phyloP scores from a whole-genome alignment of 2,797 vertebrate species.

The Notolabrus celidotus region DNA sequence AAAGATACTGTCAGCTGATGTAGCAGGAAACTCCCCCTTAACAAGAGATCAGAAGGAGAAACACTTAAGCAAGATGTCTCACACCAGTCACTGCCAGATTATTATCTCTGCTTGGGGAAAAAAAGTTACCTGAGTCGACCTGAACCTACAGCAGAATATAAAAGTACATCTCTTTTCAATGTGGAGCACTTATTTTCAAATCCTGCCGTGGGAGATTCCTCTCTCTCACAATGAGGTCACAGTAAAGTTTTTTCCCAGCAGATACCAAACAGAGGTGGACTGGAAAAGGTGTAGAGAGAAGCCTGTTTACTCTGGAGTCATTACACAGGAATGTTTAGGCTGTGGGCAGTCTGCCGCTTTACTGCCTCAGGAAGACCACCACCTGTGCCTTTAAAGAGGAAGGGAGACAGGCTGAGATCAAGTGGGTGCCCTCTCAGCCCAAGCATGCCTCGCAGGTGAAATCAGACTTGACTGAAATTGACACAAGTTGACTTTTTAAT shows the following conservation, averaged over 20 bases:
- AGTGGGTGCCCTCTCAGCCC: constrained; percentile 28
- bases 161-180: neutral
- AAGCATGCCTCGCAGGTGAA: constrained; percentile 11
- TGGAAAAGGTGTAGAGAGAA: constrained; percentile 39
- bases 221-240: constrained; percentile 33
- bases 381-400: constrained; percentile 40
- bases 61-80: neutral
- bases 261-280: constrained; percentile 24
- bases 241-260: neutral
- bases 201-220: constrained; percentile 1
- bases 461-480: neutral
- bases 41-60: too few species aligned
- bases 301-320: constrained; percentile 47
- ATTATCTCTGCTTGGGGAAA: neutral
- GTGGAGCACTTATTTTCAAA: neutral
- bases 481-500: neutral
- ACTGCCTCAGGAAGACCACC: constrained; percentile 62
- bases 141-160: neutral
- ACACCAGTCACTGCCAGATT: neutral
- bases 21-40: constrained; percentile 7
- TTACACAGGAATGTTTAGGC: constrained; percentile 71
- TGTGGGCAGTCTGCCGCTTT: constrained; percentile 60
- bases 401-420: constrained; percentile 11
- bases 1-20: constrained; percentile 30
- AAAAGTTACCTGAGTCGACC: neutral